Evolutionary conservation across 2,113 vertebrate species (phyloP), one percentile per base, ranked within the genome.

Genomic region (mouse (Mus musculus)): DNA sequence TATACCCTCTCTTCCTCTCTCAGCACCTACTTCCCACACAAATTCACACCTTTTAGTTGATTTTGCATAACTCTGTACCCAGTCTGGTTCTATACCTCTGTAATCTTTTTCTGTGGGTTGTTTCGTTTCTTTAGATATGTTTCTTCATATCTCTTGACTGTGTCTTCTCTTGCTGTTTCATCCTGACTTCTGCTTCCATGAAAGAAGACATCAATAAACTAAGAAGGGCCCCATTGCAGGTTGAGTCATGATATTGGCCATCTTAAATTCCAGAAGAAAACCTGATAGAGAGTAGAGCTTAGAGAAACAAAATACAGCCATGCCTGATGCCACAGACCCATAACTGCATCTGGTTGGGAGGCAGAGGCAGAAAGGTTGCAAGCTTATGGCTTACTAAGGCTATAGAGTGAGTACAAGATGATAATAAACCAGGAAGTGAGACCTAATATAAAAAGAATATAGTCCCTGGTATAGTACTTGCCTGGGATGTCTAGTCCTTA

Each of bases 31-130:
- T 49, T 10, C 65, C 65, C 13, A 91, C 59, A 49, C 75, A 87
- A 33, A 78, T 89, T 82, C 71, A 73, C 63, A 71, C 71, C 76
- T 88, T 95, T 94, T 91, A 11, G 2, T 87, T 82, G 72, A 86
- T 87, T 96, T 93, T 11, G 42, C 5, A 86, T 36, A 78, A 89
- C 7, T 95, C 46, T 88, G 73, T 88, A 75, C 24, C 39, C 52
- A 95, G 16, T 54, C 52, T 92, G 59, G 4, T 90, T 88, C 36
- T 26, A 52, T 86, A 96, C 67, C 54, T 69, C 24, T 28, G 56
- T 26, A 42, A 33, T 36, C 5, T 94, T 59, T 91, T 88, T 92
- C 72, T 82, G 6, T 86, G 65, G 14, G 12, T 77, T 77, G 46
- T 54, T 36, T 89, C 61, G 22, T 69, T 95, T 89, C 16, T 49